A percentile compares a stretch with the other conserved stretches of the same genome.
Evolutionary conservation across 2,888 invertebrate genomes (phyloP).

Genomic region (Dicyrtomina minuta): DNA sequence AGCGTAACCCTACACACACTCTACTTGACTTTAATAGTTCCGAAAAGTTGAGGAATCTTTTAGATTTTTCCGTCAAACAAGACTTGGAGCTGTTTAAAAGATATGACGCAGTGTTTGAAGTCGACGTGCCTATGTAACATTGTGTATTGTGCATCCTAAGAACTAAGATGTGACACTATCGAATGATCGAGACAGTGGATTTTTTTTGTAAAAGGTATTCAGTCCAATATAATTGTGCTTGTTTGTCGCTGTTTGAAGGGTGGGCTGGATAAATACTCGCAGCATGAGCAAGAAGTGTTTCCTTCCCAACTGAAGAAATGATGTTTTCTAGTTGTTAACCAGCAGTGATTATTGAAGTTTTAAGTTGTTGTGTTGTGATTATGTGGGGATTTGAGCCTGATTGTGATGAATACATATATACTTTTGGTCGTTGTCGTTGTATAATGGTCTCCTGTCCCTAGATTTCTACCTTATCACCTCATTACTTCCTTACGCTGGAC

Average conservation of each 20-base stretch:
- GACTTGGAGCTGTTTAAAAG: too few species aligned
- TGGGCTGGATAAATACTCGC: constrained; percentile 33
- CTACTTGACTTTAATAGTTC: too few species aligned
- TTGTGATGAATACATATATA: too few species aligned
- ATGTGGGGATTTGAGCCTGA: constrained; percentile 1
- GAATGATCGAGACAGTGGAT: constrained; percentile 6
- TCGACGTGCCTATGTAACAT: not conserved
- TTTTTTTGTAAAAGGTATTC: not conserved
- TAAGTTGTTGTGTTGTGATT: constrained; percentile 28
- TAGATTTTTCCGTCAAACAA: too few species aligned
- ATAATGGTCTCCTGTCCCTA: constrained; percentile 19
- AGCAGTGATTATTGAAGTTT: constrained; percentile 32
- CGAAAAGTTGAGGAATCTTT: too few species aligned
- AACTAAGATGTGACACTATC: constrained; percentile 3
- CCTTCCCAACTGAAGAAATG: constrained; percentile 36
- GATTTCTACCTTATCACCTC: not conserved
- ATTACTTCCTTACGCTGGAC: constrained; percentile 13
- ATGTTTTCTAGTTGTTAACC: constrained; percentile 40
- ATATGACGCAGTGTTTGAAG: too few species aligned
- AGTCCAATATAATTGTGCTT: not conserved
- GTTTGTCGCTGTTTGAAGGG: constrained; percentile 25
- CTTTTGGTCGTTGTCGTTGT: not conserved
- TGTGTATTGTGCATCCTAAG: too few species aligned
- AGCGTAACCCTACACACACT: too few species aligned
- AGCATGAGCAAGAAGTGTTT: constrained; percentile 42